These are phyloP conservation scores for Lepidothrix coronata DNA, from an alignment of 2,113 vertebrate genomes.

Conservation along the genomic window DNA sequence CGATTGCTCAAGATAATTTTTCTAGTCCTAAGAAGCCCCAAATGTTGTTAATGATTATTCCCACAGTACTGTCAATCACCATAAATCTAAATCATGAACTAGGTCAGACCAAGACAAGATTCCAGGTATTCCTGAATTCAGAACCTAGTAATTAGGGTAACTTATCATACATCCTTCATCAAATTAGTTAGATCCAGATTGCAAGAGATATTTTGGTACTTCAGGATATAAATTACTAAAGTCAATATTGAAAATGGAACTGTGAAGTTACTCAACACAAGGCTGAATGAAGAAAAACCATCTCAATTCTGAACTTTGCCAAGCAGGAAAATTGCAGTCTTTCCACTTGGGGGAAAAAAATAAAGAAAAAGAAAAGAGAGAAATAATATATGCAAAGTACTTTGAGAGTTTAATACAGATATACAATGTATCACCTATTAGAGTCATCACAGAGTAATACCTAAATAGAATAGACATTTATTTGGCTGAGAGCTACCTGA, in stretches of 20 bases:
- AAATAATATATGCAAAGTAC: not conserved
- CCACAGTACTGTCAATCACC: not conserved
- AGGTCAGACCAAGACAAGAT: not conserved
- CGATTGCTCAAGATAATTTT: not conserved
- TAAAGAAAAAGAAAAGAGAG: accelerated
- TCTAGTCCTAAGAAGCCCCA: not conserved
- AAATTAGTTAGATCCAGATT: not conserved
- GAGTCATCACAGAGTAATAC: not conserved
- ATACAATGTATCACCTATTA: not conserved
- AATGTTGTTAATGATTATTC: not conserved
- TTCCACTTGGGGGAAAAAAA: not conserved
- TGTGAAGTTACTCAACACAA: not conserved
- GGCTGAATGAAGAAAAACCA: not conserved
- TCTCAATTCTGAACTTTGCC: not conserved
- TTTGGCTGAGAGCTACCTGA: not conserved
- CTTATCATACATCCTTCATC: not conserved
- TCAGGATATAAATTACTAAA: not conserved
- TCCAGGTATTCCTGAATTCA: not conserved
- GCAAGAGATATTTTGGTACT: not conserved
- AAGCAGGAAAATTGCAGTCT: not conserved
- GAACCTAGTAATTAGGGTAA: not conserved
- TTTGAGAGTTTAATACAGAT: not conserved
- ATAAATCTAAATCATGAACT: not conserved
- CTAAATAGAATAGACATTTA: not conserved
- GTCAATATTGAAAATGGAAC: not conserved